Conservation (phyloP, 2,797 vertebrate genomes). For the Fistularia commersonii region DNA sequence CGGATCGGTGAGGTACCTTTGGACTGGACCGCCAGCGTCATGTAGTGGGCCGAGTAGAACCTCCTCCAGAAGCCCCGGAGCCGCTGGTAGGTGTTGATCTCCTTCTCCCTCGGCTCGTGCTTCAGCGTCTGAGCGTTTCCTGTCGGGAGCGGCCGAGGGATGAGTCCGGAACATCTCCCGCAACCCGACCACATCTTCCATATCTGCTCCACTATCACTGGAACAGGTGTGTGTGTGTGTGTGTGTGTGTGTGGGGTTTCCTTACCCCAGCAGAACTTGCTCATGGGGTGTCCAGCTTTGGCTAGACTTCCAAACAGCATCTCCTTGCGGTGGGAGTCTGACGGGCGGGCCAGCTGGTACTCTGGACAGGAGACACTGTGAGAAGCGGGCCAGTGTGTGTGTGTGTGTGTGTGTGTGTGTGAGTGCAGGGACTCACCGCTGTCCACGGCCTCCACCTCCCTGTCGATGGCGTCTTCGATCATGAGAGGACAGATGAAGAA, state of each 20-base stretch:
- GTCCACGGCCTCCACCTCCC: slow-evolving; percentile 96
- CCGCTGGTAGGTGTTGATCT: slow-evolving; percentile 86
- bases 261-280: slow-evolving; percentile 96
- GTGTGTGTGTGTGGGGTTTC: background rate
- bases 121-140: slow-evolving; percentile 94
- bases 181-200: too few species aligned
- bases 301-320: slow-evolving; percentile 94
- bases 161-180: too few species aligned
- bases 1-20: slow-evolving; percentile 78
- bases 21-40: slow-evolving; percentile 93
- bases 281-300: slow-evolving; percentile 89
- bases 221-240: too few species aligned
- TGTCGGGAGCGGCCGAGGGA: slow-evolving; percentile 34
- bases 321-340: slow-evolving; percentile 91
- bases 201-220: too few species aligned
- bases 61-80: slow-evolving; percentile 87
- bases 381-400: background rate
- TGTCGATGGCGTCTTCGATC: slow-evolving; percentile 90
- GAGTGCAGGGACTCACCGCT: slow-evolving; percentile 79
- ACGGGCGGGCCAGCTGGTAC: slow-evolving; percentile 88
- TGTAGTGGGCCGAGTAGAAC: slow-evolving; percentile 93
- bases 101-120: slow-evolving; percentile 83
- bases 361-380: slow-evolving; percentile 72
- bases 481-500: slow-evolving; percentile 96
- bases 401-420: background rate